Evolutionary conservation across 2,113 vertebrate species (phyloP), one percentile per base, ranked within the genome.

Genomic region (Eclectus roratus): DNA sequence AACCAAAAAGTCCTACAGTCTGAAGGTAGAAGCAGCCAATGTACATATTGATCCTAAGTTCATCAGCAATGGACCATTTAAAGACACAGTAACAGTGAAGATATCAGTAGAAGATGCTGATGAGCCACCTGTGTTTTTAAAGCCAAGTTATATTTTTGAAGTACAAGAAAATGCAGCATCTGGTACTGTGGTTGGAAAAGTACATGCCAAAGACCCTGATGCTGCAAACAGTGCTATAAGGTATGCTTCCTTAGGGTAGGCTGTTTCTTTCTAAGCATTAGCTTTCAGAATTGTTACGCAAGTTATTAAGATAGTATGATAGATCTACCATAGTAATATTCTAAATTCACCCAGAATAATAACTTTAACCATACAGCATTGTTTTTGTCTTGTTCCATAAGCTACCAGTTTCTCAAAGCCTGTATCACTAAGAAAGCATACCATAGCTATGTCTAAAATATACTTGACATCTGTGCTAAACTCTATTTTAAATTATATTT

Each of bases 11-110:
- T 97, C 98, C 1, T 99, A 99, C 96, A 99, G 97, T 39, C 96
- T 99, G 97, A 99, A 98, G 96, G 99, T 99, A 39, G 99, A 99
- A 94, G 99, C 99, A n/a, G 97, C 98, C 91, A 99, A 99, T 41
- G 97, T 98, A 17, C 97, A 99, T 37, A 95, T 99, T 14, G 99
- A 99, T 94, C 97, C 99, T 1, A 99, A 99, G 27, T 99, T 99
- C 95, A 98, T 99, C 68, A 98, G 98, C 93, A 99, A 99, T 25
- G 99, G 99, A n/a, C 99, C 99, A 3, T 99, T 99, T 91, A 99
- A 99, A 96, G 99, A 99, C 89, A 99, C 98, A 0, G 99, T 99
- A 76, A 99, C 98, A 0, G 98, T 99, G 89, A 99, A 99, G 98
- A 98, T 99, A 24, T 93, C 97, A 1, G 99, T 99, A 85, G 99